phyloP scores from a whole-genome alignment of 2,113 vertebrate species.

The Pelobates fuscus region DNA sequence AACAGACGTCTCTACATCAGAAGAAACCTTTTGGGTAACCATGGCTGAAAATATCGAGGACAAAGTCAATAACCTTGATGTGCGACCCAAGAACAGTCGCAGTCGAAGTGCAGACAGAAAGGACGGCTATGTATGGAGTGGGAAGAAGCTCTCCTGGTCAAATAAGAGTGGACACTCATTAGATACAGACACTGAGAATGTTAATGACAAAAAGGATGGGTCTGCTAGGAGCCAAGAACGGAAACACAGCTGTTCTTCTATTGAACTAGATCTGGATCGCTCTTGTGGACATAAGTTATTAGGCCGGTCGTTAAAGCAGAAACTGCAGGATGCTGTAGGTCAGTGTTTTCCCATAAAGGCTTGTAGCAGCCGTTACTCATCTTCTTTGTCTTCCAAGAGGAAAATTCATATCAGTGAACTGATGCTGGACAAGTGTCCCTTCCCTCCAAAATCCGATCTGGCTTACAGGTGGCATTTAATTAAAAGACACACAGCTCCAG shows the following conservation, averaged over 20 bases:
- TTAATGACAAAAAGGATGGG: conserved; percentile 63
- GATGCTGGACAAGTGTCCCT: conserved; percentile 94
- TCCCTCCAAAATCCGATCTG: conserved; percentile 87
- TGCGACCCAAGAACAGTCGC: conserved; percentile 84
- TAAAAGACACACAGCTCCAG: conserved; percentile 77
- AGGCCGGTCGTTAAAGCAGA: conserved; percentile 88
- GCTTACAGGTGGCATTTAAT: conserved; percentile 94
- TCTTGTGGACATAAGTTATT: conserved; percentile 81
- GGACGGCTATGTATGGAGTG: conserved; percentile 86
- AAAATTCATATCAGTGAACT: conserved; percentile 95
- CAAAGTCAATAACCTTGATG: conserved; percentile 72
- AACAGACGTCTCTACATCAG: neutral
- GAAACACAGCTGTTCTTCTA: conserved; percentile 81
- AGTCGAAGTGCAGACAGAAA: conserved; percentile 89
- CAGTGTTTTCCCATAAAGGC: conserved; percentile 92
- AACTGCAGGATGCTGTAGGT: conserved; percentile 91
- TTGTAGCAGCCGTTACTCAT: conserved; percentile 75
- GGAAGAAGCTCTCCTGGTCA: conserved; percentile 87
- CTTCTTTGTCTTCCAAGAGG: conserved; percentile 85
- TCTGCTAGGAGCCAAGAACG: conserved; percentile 78
- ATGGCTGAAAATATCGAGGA: conserved; percentile 80
- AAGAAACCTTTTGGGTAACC: conserved; percentile 19
- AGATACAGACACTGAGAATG: conserved; percentile 64
- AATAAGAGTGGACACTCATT: conserved; percentile 69
- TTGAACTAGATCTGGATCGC: conserved; percentile 77